These are phyloP conservation scores for Monopis laevigella DNA, from an alignment of 2,888 invertebrate genomes.

Conservation along the genomic window DNA sequence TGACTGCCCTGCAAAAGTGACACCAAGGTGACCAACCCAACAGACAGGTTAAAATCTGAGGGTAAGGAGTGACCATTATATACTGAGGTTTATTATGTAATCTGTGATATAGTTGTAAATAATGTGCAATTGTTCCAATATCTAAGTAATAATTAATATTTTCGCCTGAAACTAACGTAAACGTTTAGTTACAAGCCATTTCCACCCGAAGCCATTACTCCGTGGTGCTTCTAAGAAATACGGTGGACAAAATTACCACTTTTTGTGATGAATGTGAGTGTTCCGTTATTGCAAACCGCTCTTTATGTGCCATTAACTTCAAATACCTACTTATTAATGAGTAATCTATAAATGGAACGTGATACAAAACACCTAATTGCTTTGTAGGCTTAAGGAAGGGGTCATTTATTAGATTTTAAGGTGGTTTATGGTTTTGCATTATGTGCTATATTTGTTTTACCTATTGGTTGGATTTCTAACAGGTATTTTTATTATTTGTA, in stretches of 20 bases:
- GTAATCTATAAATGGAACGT: conserved; percentile 36
- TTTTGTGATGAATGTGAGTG: conserved; percentile 58
- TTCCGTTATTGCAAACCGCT: conserved; percentile 40
- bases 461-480: too few relatives aligned
- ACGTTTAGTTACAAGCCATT: conserved; percentile 8
- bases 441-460: too few relatives aligned
- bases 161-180: not conserved
- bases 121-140: too few relatives aligned
- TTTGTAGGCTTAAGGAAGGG: conserved; percentile 5
- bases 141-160: not conserved
- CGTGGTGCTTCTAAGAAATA: conserved; percentile 28
- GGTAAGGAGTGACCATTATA: too few relatives aligned
- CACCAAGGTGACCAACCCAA: too few relatives aligned
- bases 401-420: conserved; percentile 1
- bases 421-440: too few relatives aligned
- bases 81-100: too few relatives aligned
- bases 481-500: too few relatives aligned
- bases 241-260: conserved; percentile 55
- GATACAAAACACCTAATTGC: conserved; percentile 9
- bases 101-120: too few relatives aligned
- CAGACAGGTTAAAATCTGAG: too few relatives aligned
- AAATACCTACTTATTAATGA: conserved; percentile 60
- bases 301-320: conserved; percentile 60
- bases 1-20: too few relatives aligned
- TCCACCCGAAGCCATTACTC: conserved; percentile 8